Evolutionary conservation across 2,888 invertebrate species (phyloP), one percentile per base, ranked within the genome.

Genomic region (Entomobrya multifasciata): DNA sequence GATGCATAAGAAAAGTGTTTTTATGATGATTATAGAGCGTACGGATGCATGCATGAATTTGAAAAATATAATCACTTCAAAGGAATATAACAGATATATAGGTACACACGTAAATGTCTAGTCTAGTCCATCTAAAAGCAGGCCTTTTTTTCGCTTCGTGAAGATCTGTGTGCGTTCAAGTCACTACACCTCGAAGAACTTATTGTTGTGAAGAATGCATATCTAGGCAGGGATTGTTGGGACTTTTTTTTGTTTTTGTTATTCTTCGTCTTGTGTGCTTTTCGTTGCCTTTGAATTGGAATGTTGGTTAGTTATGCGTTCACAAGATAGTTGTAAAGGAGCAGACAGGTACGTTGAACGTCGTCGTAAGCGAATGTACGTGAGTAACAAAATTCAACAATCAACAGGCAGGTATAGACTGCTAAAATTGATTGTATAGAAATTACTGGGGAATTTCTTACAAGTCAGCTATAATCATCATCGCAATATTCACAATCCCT

Each of bases 371-470:
- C 13, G n/a, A 41, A 27, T 17, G 17, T 44, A 17, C 57, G 20
- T 30, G 44, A 44, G n/a, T 13, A 41, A 20, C 8, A 25, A 25
- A n/a, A n/a, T 25, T 60, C 6, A 10, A 30, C 27, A 27, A 52
- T 36, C 55, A 55, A 20, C 36, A 77, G 13, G 44, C 25, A 78
- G 44, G 41, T 15, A 60, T 10, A 17, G 2, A 15, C 20, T 15
- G 8, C 65, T 44, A 30, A 44, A n/a, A 17, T 70, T 70, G 41
- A 47, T 47, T 67, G 47, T 20, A 67, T 22, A 55, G 47, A 74
- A 82, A 74, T 84, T 84, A 41, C 67, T 67, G 77, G 67, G 77
- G 77, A 77, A 77, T 77, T 77, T 84, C 77, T 65, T 77, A 6
- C 62, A 8, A n/a, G 20, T 25, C 80, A 60, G 67, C n/a, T n/a